Percentiles rank a stretch among this genome's conserved stretches.
Evolutionary conservation across 2,888 invertebrate genomes (phyloP).

Genomic region (Vandiemenella viatica): DNA sequence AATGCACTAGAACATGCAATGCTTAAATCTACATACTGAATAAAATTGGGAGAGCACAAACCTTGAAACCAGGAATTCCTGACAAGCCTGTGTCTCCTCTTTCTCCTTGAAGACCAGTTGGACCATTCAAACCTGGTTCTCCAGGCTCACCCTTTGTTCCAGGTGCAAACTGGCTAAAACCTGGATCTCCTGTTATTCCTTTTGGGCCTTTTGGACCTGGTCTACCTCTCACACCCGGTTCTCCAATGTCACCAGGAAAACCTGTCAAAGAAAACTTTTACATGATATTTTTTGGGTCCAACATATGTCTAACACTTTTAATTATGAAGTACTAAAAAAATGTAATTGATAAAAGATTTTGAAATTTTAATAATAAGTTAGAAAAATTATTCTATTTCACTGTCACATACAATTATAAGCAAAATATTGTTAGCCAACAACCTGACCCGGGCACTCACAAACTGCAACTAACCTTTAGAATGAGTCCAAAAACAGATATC

Average conservation of each 20-base stretch:
- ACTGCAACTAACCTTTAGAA: too few species aligned
- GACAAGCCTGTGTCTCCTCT: constrained; percentile 38
- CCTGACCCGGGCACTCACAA: too few species aligned
- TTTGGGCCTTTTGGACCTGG: constrained; percentile 32
- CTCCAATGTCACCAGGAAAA: constrained; percentile 32
- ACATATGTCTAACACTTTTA: neutral
- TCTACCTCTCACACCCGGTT: constrained; percentile 18
- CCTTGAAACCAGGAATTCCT: constrained; percentile 34
- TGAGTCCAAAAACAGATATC: too few species aligned
- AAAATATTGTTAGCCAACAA: too few species aligned
- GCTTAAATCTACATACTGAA: too few species aligned
- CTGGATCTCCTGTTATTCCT: constrained; percentile 38
- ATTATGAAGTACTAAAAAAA: neutral
- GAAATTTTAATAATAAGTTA: too few species aligned
- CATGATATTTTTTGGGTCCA: neutral
- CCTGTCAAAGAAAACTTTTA: too few species aligned
- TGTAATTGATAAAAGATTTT: too few species aligned
- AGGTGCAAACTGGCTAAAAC: constrained; percentile 23
- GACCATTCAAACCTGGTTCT: constrained; percentile 27
- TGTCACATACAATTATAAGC: too few species aligned
- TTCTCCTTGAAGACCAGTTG: constrained; percentile 30
- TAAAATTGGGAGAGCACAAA: too few species aligned
- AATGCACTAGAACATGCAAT: too few species aligned
- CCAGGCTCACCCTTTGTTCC: constrained; percentile 36
- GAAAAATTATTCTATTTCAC: too few species aligned